A percentile compares a stretch with the other conserved stretches of the same genome.
phyloP scores from a whole-genome alignment of 2,888 invertebrate genomes.

The Parnassius orleans region DNA sequence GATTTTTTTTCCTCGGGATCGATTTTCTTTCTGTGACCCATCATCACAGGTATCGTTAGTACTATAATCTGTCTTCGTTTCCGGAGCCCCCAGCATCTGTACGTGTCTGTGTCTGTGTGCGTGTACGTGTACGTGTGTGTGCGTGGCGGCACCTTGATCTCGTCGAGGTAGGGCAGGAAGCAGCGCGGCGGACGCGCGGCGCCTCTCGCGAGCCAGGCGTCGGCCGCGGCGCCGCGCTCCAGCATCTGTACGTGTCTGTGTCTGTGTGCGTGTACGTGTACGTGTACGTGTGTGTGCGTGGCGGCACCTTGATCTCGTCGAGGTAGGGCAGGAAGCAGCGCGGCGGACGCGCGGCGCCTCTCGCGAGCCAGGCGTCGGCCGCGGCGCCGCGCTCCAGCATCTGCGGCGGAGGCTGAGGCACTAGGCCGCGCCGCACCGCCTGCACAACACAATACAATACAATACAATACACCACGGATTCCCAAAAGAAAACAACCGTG shows the following conservation, averaged over 20 bases:
- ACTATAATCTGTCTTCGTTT: no score
- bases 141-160: constrained; percentile 85
- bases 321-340: constrained; percentile 96
- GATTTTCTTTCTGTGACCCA: no score
- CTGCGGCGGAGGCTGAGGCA: constrained; percentile 38
- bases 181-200: constrained; percentile 91
- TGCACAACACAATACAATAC: constrained; percentile 28
- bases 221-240: constrained; percentile 82
- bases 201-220: constrained; percentile 91
- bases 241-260: constrained; percentile 20
- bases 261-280: no score
- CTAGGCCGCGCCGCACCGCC: constrained; percentile 55
- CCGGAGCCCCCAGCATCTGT: no score
- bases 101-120: no score
- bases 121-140: no score
- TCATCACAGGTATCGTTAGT: no score
- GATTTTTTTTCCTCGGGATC: no score
- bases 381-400: constrained; percentile 61
- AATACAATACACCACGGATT: neutral
- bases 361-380: constrained; percentile 92
- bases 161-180: constrained; percentile 97
- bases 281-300: neutral
- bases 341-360: constrained; percentile 90
- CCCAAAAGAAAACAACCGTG: constrained; percentile 54
- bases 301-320: constrained; percentile 91